Base-by-base conservation (phyloP, 1,140 invertebrate species). In the Ips typographus region DNA sequence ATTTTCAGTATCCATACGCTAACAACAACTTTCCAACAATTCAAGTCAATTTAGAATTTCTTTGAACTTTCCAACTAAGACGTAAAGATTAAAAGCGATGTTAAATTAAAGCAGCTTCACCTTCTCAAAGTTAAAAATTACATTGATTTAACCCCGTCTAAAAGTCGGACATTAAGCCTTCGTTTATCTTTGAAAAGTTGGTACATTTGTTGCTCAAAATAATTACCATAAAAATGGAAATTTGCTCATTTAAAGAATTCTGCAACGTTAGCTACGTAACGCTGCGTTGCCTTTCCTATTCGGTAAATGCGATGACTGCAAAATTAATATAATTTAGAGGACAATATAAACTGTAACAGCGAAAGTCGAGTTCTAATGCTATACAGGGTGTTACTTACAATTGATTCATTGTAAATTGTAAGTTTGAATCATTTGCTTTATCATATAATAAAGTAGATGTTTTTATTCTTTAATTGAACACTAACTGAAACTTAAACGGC, bases 181-280 rank as follows among this genome's bases (percentile, higher is more conserved):
- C 44, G 44, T 49, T 49, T 49, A 49, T 49, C 44, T 22, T 49
- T 49, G 44, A 49, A 49, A 49, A 49, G 44, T 49, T 49, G 44
- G 6, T 49, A 8, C 44, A 22, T 49, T 22, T 22, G 44, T 22
- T 49, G 44, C 44, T 49, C 6, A 49, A 49, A 49, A 22, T 49
- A 49, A 49, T 49, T 49, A 49, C 44, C 44, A 49, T 49, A 49
- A 49, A 49, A 49, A 49, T 49, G 44, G 44, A 49, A 49, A 8
- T 49, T 49, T 22, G 44, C 44, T 49, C 22, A 49, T 49, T 49
- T 49, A 49, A 49, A 49, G 22, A 49, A 8, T 49, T 49, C 44
- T 3, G 44, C 44, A 49, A 49, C 44, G 6, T 49, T 49, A 49
- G 22, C 44, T 49, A 3, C 44, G 44, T 2, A 49, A 8, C 3